phyloP scores from a whole-genome alignment of 30 jellyfish, hydroid and myxozoan species.

The Aurelia sp. region DNA sequence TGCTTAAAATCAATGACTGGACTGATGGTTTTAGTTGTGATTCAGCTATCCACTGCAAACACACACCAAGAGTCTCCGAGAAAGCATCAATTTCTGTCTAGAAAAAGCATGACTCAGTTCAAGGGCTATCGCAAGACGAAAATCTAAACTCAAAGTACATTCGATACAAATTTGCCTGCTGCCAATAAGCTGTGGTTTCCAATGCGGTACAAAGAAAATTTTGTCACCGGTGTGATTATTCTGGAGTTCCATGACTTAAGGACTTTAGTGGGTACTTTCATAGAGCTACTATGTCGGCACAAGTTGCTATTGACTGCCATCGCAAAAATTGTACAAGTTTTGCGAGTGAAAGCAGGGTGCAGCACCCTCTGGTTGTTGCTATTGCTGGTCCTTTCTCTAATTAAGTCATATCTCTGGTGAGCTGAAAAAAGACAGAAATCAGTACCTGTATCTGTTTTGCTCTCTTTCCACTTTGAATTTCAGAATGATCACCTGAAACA shows the following conservation, averaged over 20 bases:
- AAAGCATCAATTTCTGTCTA: slow-evolving; percentile 42
- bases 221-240: no score
- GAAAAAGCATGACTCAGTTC: not conserved
- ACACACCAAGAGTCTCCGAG: slow-evolving; percentile 51
- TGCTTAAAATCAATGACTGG: not conserved
- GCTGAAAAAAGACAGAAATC: no score
- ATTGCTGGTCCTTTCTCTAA: not conserved
- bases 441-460: slow-evolving; percentile 29
- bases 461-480: not conserved
- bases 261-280: no score
- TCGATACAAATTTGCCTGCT: not conserved
- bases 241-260: no score
- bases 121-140: not conserved
- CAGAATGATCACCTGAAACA: slow-evolving; percentile 1
- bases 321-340: not conserved
- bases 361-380: not conserved
- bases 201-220: no score
- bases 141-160: not conserved
- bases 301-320: no score
- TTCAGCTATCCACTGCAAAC: slow-evolving; percentile 83
- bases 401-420: not conserved
- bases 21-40: slow-evolving; percentile 53
- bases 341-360: not conserved
- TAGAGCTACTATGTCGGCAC: no score
- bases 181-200: no score